Evolutionary conservation across 1,140 invertebrate genomes (phyloP).

Genomic region (Pseudomyrmex gracilis): DNA sequence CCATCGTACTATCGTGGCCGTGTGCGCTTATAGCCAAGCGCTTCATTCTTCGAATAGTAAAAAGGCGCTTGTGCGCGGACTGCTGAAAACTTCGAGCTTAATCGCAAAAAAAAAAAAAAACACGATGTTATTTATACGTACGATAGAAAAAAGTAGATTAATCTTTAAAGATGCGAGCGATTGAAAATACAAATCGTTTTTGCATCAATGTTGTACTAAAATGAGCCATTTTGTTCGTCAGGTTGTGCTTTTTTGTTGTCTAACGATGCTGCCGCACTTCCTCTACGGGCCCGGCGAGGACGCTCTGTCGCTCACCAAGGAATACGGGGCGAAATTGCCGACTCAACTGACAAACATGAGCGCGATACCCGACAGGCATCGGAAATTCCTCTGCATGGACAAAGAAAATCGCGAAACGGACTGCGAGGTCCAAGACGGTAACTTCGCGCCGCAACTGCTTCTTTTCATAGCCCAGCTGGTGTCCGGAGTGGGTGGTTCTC

Average conservation of each 20-base stretch:
- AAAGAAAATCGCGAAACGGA: constrained; percentile 80
- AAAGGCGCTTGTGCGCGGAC: constrained; percentile 71
- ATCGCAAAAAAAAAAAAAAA: background rate
- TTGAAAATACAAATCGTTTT: background rate
- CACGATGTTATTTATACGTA: no score
- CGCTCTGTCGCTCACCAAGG: constrained; percentile 88
- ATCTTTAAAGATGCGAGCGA: background rate
- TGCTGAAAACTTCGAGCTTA: constrained; percentile 51
- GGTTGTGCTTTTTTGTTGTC: constrained; percentile 89
- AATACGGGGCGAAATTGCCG: constrained; percentile 85
- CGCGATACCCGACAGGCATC: constrained; percentile 74
- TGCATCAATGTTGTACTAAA: background rate
- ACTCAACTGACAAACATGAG: constrained; percentile 56
- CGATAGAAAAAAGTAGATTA: background rate
- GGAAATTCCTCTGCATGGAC: constrained; percentile 80
- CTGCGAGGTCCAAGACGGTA: constrained; percentile 87
- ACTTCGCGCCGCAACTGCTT: constrained; percentile 87
- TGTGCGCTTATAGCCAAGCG: constrained; percentile 71
- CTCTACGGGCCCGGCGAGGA: constrained; percentile 91
- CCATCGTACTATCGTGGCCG: constrained; percentile 76
- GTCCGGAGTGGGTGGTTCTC: constrained; percentile 88
- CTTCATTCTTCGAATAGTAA: constrained; percentile 77
- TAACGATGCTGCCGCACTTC: constrained; percentile 90
- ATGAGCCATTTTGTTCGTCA: constrained; percentile 44
- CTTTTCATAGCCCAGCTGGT: constrained; percentile 89